Evolutionary conservation across 2,113 vertebrate species (phyloP).

Genomic region (Canis aureus): DNA sequence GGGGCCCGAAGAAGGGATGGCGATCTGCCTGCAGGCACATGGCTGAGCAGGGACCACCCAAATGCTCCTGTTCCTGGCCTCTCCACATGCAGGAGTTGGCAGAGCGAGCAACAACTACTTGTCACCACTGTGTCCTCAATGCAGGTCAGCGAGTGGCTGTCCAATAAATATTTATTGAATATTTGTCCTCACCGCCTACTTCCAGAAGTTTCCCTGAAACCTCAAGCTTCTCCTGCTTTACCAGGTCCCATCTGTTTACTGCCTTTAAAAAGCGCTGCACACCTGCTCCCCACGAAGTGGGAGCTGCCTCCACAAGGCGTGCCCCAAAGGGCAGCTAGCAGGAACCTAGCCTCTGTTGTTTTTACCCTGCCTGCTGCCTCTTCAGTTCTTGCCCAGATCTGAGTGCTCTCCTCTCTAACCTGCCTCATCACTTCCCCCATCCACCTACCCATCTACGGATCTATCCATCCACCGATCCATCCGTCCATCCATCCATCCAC

Average conservation of each 20-base stretch:
- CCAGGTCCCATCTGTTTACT: conserved; percentile 3
- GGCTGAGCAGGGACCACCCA: background rate
- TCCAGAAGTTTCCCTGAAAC: background rate
- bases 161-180: background rate
- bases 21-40: background rate
- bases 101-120: background rate
- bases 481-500: no score
- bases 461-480: background rate
- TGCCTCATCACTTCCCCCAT: background rate
- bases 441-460: background rate
- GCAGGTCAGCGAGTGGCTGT: background rate
- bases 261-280: background rate
- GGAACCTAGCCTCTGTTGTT: background rate
- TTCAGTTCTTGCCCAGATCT: background rate
- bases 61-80: background rate
- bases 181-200: background rate
- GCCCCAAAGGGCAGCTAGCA: background rate
- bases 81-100: background rate
- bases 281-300: background rate
- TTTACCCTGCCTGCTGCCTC: background rate
- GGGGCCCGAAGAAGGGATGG: background rate
- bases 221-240: background rate
- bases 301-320: background rate
- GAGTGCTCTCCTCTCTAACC: background rate
- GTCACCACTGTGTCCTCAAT: background rate